Percentiles rank a stretch among this genome's conserved stretches.
Evolutionary conservation across 2,888 invertebrate species (phyloP).

Genomic region (Amphimallon solstitiale): DNA sequence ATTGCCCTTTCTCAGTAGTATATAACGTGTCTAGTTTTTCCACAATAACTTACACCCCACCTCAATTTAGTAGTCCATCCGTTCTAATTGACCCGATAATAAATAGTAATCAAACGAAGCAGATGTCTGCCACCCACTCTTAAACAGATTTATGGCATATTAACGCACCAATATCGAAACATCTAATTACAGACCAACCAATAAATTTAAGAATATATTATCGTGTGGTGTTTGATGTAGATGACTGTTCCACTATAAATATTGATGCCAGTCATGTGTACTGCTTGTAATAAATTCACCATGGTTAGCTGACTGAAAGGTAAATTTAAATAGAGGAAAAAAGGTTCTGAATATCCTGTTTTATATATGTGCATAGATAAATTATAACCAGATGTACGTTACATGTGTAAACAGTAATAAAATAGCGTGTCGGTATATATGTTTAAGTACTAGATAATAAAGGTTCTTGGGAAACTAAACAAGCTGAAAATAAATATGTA

Average conservation of each 20-base stretch:
- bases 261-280: slow-evolving; percentile 26
- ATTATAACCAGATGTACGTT: slow-evolving; percentile 33
- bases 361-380: slow-evolving; percentile 25
- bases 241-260: slow-evolving; percentile 27
- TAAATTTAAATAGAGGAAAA: slow-evolving; percentile 28
- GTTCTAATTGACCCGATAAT: slow-evolving; percentile 37
- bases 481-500: slow-evolving; percentile 27
- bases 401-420: slow-evolving; percentile 33
- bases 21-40: slow-evolving; percentile 1
- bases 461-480: slow-evolving; percentile 33
- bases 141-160: slow-evolving; percentile 29
- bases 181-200: slow-evolving; percentile 30
- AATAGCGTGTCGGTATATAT: slow-evolving; percentile 23
- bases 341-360: slow-evolving; percentile 27
- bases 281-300: slow-evolving; percentile 21
- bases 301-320: slow-evolving; percentile 26
- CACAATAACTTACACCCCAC: slow-evolving; percentile 9
- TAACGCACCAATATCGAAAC: slow-evolving; percentile 31
- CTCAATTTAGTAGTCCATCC: slow-evolving; percentile 25
- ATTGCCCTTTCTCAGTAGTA: neutral
- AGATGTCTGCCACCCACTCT: slow-evolving; percentile 31
- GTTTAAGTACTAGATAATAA: slow-evolving; percentile 31
- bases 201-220: slow-evolving; percentile 34
- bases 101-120: slow-evolving; percentile 30
- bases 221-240: slow-evolving; percentile 15